These are phyloP conservation scores for Caenorhabditis sinica DNA, from an alignment of 2,888 invertebrate species.

Conservation along the genomic window DNA sequence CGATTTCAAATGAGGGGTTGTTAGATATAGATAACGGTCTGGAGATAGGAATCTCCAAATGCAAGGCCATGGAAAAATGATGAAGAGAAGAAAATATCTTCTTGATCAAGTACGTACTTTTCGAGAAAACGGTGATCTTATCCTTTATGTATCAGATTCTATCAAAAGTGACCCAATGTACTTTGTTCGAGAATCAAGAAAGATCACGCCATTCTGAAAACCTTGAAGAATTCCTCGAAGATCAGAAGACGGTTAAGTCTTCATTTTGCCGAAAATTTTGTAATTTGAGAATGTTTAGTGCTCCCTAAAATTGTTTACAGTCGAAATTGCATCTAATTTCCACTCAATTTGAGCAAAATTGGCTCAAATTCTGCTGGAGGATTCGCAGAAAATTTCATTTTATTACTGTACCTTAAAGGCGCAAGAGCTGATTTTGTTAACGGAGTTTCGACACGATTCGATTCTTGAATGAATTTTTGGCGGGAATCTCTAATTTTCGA, in stretches of 20 bases:
- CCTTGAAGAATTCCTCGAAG: no score
- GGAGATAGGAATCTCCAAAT: slow-evolving; percentile 11
- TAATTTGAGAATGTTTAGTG: background rate
- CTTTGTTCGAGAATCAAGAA: slow-evolving; percentile 28
- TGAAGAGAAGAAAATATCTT: slow-evolving; percentile 29
- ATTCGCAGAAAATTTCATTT: no score
- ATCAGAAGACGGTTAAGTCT: background rate
- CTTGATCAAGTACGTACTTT: slow-evolving; percentile 24
- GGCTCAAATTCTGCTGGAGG: no score
- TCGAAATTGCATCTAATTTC: slow-evolving; percentile 9
- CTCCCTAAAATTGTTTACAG: background rate
- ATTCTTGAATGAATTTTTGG: background rate
- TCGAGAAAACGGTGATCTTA: slow-evolving; percentile 43
- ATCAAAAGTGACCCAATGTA: slow-evolving; percentile 30
- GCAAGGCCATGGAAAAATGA: slow-evolving; percentile 39
- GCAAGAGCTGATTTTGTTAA: background rate
- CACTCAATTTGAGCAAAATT: no score
- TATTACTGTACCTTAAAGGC: slow-evolving; percentile 1
- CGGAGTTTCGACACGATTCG: background rate
- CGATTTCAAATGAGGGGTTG: slow-evolving; percentile 9
- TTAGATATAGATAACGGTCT: slow-evolving; percentile 37
- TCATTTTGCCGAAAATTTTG: background rate
- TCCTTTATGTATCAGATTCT: slow-evolving; percentile 29
- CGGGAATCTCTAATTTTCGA: background rate
- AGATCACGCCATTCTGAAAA: slow-evolving; percentile 45